Percentiles rank a stretch among this genome's conserved stretches.
Evolutionary conservation across 2,797 vertebrate genomes (phyloP).

Genomic region (Silurus lanzhouensis): DNA sequence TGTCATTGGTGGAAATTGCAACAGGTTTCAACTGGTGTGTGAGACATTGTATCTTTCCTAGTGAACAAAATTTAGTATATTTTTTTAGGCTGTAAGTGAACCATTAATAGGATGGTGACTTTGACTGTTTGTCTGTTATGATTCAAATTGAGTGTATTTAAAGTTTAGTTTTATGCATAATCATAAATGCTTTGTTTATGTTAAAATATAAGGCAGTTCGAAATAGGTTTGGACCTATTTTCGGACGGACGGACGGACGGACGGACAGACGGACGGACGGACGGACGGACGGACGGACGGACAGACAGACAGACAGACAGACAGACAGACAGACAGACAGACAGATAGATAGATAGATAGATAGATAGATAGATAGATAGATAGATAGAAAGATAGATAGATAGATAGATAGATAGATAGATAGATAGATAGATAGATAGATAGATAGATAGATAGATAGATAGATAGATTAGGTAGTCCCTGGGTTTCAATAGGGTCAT

Average conservation of each 20-base stretch:
- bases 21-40: slow-evolving; percentile 6
- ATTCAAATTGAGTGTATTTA: background rate
- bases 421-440: no score
- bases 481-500: no score
- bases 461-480: no score
- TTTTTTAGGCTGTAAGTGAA: background rate
- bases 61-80: background rate
- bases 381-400: no score
- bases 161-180: background rate
- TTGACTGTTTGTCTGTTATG: background rate
- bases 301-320: no score
- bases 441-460: no score
- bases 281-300: no score
- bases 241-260: background rate
- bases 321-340: no score
- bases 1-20: slow-evolving; percentile 26
- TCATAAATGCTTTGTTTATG: background rate
- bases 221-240: background rate
- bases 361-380: no score
- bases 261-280: background rate
- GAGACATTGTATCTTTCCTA: background rate
- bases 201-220: background rate
- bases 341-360: no score
- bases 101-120: background rate
- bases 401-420: no score